phyloP scores from a whole-genome alignment of 37 sponge, comb jelly and placozoan species.

The Axinella damicornis region DNA sequence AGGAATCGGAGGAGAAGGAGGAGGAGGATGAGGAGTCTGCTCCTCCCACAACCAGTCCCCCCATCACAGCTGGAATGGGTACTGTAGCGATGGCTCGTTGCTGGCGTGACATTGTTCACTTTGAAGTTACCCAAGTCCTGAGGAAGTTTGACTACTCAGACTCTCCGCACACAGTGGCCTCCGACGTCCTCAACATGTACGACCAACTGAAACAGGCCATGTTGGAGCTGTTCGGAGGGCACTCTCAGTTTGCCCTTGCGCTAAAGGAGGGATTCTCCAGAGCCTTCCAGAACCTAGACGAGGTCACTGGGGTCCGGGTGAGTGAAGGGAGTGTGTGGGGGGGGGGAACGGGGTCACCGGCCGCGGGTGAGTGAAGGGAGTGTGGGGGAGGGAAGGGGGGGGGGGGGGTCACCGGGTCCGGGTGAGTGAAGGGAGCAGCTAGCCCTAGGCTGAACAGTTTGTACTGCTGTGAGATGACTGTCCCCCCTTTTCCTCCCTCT shows the following conservation, averaged over 20 bases:
- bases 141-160: not conserved
- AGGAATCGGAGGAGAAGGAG: slow-evolving; percentile 6
- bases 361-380: no score
- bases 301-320: slow-evolving; percentile 64
- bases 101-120: slow-evolving; percentile 40
- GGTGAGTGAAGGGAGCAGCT: no score
- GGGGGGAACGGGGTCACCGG: no score
- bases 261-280: slow-evolving; percentile 76
- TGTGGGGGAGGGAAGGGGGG: no score
- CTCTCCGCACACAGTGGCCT: slow-evolving; percentile 40
- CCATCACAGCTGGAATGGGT: not conserved
- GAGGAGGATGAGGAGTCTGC: not conserved
- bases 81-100: slow-evolving; percentile 42
- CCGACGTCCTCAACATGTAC: slow-evolving; percentile 47
- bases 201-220: slow-evolving; percentile 65
- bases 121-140: slow-evolving; percentile 20
- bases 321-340: not conserved
- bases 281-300: slow-evolving; percentile 60
- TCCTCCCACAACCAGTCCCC: not conserved
- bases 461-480: no score
- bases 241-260: slow-evolving; percentile 61
- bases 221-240: slow-evolving; percentile 80
- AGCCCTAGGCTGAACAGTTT: no score
- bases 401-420: no score
- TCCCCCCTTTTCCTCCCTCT: no score